These are phyloP conservation scores for Strongylocentrotus purpuratus DNA, from an alignment of 35 echinoderm and acorn worm genomes.

Conservation along the genomic window DNA sequence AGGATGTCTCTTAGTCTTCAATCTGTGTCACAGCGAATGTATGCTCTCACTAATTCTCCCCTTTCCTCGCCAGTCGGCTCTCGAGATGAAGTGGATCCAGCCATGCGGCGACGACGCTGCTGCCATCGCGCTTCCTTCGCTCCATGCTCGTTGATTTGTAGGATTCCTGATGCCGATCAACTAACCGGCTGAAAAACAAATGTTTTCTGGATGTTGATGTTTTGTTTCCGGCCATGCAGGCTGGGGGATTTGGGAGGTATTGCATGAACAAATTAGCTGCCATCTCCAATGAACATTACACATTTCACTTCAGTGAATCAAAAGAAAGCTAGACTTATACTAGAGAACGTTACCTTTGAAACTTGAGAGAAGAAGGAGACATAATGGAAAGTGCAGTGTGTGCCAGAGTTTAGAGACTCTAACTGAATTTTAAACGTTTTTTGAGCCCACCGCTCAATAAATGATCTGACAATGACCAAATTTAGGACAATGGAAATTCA, in stretches of 20 bases:
- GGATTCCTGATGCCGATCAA: not conserved
- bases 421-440: too few species aligned
- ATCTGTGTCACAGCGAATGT: not conserved
- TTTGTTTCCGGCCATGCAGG: not conserved
- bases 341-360: not conserved
- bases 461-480: too few species aligned
- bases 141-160: not conserved
- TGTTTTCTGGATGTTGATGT: not conserved
- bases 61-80: not conserved
- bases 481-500: too few species aligned
- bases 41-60: not conserved
- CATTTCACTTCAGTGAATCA: not conserved
- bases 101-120: not conserved
- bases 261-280: not conserved
- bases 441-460: too few species aligned
- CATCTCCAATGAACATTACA: not conserved
- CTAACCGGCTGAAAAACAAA: not conserved
- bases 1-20: not conserved
- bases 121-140: not conserved
- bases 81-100: not conserved
- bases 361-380: too few species aligned
- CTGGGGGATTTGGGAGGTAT: constrained; percentile 4
- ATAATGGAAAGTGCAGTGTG: too few species aligned
- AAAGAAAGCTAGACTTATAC: not conserved
- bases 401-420: too few species aligned